phyloP scores from a whole-genome alignment of 1,140 invertebrate species.

The Tetranychus urticae region DNA sequence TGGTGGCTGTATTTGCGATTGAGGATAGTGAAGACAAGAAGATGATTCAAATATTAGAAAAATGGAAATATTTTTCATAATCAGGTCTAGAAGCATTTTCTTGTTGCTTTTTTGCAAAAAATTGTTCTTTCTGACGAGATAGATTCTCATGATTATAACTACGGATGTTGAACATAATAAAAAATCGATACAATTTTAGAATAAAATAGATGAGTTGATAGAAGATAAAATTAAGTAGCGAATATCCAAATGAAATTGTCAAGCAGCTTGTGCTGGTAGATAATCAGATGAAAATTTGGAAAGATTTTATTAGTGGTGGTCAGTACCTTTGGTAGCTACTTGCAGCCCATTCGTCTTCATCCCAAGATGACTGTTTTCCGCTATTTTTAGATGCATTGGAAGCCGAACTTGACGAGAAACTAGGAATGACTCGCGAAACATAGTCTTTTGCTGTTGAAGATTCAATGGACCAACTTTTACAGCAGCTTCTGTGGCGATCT shows the following conservation, averaged over 20 bases:
- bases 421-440: conserved; percentile 16
- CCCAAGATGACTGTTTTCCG: neutral
- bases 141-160: conserved; percentile 34
- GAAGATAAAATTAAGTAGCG: too few relatives aligned
- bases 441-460: conserved; percentile 39
- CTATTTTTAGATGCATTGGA: conserved; percentile 1
- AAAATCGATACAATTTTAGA: neutral
- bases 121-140: conserved; percentile 44
- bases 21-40: conserved; percentile 55
- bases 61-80: too few relatives aligned
- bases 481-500: conserved; percentile 65
- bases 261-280: too few relatives aligned
- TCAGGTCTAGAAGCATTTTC: conserved; percentile 46
- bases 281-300: too few relatives aligned
- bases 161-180: conserved; percentile 6
- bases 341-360: conserved; percentile 14
- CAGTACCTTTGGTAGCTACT: conserved; percentile 15
- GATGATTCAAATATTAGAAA: too few relatives aligned
- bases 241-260: too few relatives aligned
- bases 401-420: conserved; percentile 12
- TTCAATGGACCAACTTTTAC: conserved; percentile 53
- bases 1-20: conserved; percentile 61
- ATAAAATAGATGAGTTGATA: neutral
- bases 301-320: neutral
- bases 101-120: conserved; percentile 40